These are phyloP conservation scores for Erpornis zantholeuca DNA, from an alignment of 2,113 vertebrate genomes.

Conservation along the genomic window DNA sequence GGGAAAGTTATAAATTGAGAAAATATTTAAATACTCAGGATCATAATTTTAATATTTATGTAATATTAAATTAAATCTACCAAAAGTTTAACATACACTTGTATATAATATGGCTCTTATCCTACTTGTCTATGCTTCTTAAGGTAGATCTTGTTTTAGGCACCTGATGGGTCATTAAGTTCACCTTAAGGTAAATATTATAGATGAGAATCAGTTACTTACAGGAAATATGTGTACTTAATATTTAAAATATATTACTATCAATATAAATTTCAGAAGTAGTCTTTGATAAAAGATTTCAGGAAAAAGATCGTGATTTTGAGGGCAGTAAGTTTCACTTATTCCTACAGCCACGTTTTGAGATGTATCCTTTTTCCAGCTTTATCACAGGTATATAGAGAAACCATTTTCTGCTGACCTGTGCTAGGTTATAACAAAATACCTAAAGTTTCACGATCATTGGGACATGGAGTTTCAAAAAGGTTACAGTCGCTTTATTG, in stretches of 20 bases:
- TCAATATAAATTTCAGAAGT: not conserved
- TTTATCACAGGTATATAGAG: not conserved
- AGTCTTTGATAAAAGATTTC: not conserved
- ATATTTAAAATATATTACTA: not conserved
- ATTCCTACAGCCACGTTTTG: not conserved
- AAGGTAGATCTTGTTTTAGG: not conserved
- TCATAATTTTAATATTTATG: not conserved
- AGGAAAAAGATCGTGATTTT: not conserved
- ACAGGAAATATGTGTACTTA: not conserved
- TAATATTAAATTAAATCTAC: not conserved
- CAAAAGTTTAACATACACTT: not conserved
- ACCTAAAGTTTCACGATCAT: rapidly evolving
- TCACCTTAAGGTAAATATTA: not conserved
- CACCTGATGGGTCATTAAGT: not conserved
- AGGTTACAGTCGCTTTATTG: not conserved
- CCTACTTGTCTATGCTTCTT: not conserved
- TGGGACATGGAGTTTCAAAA: not conserved
- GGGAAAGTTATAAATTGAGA: not conserved
- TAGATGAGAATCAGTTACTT: not conserved
- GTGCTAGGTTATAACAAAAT: not conserved
- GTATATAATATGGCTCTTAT: not conserved
- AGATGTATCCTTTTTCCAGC: not conserved
- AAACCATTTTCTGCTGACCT: not conserved
- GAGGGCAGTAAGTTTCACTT: not conserved
- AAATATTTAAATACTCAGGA: not conserved